phyloP scores from a whole-genome alignment of 2,888 invertebrate species.

The Euplexia lucipara region DNA sequence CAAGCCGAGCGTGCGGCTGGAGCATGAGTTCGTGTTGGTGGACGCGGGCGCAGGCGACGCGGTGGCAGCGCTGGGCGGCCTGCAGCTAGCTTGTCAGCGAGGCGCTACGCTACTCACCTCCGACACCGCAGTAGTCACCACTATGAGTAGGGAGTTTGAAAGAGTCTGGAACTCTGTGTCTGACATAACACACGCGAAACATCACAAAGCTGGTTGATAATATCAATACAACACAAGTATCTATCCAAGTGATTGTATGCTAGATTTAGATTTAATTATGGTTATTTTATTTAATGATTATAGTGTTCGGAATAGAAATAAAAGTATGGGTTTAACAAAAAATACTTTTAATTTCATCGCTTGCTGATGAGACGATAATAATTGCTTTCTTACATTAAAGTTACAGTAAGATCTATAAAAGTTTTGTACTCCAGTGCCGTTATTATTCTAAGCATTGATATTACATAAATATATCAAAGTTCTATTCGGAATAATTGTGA shows the following conservation, averaged over 20 bases:
- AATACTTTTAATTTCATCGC: constrained; percentile 85
- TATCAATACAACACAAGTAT: background rate
- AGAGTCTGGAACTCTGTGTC: constrained; percentile 74
- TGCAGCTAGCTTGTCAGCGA: constrained; percentile 76
- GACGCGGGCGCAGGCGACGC: constrained; percentile 72
- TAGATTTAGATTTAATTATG: constrained; percentile 18
- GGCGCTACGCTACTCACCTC: constrained; percentile 78
- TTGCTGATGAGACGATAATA: constrained; percentile 73
- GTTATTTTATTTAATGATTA: constrained; percentile 36
- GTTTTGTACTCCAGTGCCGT: constrained; percentile 88
- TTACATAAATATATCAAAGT: constrained; percentile 61
- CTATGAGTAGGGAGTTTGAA: constrained; percentile 77
- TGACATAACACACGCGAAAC: constrained; percentile 27
- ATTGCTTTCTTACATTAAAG: constrained; percentile 71
- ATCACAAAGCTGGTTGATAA: constrained; percentile 25
- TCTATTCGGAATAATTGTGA: constrained; percentile 61
- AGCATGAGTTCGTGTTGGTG: constrained; percentile 80
- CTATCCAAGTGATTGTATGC: background rate
- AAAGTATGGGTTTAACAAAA: constrained; percentile 82
- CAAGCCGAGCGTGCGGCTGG: constrained; percentile 69
- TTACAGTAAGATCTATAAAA: constrained; percentile 73
- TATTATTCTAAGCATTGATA: constrained; percentile 73
- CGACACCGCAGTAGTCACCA: constrained; percentile 68
- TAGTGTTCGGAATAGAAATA: constrained; percentile 67
- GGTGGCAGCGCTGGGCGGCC: constrained; percentile 77